Conservation (phyloP, 1,140 invertebrate species). For the Micrasema longulum region DNA sequence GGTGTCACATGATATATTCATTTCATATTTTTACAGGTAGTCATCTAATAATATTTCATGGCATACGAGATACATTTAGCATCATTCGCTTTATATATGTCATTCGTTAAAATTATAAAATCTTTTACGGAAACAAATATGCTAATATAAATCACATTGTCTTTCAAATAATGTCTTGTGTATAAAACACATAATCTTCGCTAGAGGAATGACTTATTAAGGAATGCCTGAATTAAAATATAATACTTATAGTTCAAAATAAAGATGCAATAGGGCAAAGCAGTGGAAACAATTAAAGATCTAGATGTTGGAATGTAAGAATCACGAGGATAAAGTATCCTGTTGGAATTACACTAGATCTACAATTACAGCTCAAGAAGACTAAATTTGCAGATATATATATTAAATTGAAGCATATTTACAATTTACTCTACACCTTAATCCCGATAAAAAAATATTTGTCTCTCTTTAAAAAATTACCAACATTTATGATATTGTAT, state of each 20-base stretch:
- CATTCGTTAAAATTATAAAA: conserved; percentile 14
- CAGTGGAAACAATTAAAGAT: conserved; percentile 1
- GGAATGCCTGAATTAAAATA: too few relatives aligned
- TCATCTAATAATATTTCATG: conserved; percentile 36
- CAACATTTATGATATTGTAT: conserved; percentile 51
- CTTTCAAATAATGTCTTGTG: conserved; percentile 10
- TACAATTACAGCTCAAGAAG: conserved; percentile 4
- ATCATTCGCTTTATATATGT: conserved; percentile 2
- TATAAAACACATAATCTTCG: too few relatives aligned
- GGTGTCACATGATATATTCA: conserved; percentile 54
- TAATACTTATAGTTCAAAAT: too few relatives aligned
- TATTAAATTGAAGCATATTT: conserved; percentile 52
- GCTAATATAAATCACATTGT: conserved; percentile 25
- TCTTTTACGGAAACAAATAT: conserved; percentile 9
- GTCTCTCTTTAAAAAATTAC: conserved; percentile 52
- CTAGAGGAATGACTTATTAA: too few relatives aligned
- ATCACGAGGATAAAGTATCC: conserved; percentile 15
- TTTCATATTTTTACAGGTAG: conserved; percentile 42
- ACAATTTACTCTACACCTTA: conserved; percentile 53
- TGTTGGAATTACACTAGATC: conserved; percentile 1
- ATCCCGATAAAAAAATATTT: conserved; percentile 54
- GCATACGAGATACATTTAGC: conserved; percentile 14
- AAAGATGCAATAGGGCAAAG: too few relatives aligned
- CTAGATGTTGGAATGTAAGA: conserved; percentile 8
- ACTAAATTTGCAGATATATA: conserved; percentile 20